Evolutionary conservation across 53 echinoderm and acorn worm genomes (phyloP), one percentile per base, ranked within the genome.

Genomic region (Arbacia lixula): DNA sequence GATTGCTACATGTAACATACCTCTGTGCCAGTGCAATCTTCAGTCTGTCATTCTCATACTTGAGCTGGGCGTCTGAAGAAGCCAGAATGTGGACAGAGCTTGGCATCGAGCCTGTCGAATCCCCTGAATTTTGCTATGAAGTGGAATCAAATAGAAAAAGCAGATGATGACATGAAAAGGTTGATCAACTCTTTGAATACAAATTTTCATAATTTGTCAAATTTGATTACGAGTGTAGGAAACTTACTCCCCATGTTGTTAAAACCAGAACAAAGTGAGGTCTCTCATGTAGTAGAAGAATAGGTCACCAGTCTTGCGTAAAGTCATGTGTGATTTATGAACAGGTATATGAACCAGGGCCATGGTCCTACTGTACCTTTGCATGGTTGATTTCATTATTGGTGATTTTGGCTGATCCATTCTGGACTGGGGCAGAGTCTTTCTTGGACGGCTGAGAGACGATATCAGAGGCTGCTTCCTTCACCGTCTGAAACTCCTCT

Each of bases 21-120:
- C 97, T 97, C 73, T 97, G 97, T 24, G 97, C 97, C 16, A 97
- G 67, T 38, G 97, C 97, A 72, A 97, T 97, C 69, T 97, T 97
- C 34, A 97, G 88, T 58, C 97, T 77, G 84, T 97, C 97, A 46
- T 97, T 97, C 52, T 93, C 97, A 83, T 97, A 97, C 53, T 94
- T 89, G 36, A 98, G 90, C 55, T 94, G 98, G 0, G 94, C 86
- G 84, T 98, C 98, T 38, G 86, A 94, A 17, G 98, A 86, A 17
- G 89, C 58, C 41, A 83, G 38, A 11, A 89, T 84, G 5, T 91
- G 89, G 25, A 93, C 87, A 0, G 88, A 56, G 52, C 57, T 72
- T 20, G 78, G 46, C 6, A 82, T 60, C 1, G 89, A 81, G 33
- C 62, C 60, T 4, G 73, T 62, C 20, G 86, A 89, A 84, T 93